Conservation (phyloP, 2,888 invertebrate genomes). For the Eristalis arbustorum region DNA sequence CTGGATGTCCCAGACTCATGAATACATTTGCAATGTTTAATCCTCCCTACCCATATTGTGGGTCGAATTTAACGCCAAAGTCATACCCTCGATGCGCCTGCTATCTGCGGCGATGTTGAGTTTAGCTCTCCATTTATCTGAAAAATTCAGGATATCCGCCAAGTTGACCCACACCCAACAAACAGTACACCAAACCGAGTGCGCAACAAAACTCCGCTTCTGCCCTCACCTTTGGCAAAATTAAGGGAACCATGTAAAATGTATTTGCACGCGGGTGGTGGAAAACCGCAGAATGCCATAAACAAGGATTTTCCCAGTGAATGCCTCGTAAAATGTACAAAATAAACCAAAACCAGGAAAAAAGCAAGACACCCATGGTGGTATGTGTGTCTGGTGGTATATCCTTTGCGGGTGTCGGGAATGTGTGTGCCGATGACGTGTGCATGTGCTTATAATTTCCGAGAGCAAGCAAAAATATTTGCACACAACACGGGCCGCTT, state of each 20-base stretch:
- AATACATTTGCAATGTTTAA: slow-evolving; percentile 66
- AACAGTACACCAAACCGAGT: slow-evolving; percentile 8
- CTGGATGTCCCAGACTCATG: slow-evolving; percentile 62
- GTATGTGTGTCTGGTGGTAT: not conserved
- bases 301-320: slow-evolving; percentile 67
- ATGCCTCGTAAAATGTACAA: slow-evolving; percentile 59
- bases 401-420: slow-evolving; percentile 45
- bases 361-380: not conserved
- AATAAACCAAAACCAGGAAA: slow-evolving; percentile 48
- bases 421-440: slow-evolving; percentile 64
- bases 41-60: slow-evolving; percentile 9
- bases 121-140: slow-evolving; percentile 45
- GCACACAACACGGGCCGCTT: slow-evolving; percentile 43
- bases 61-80: not conserved
- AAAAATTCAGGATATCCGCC: slow-evolving; percentile 65
- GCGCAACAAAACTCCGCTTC: slow-evolving; percentile 42
- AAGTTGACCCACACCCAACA: slow-evolving; percentile 59
- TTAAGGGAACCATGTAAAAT: slow-evolving; percentile 58
- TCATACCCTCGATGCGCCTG: not conserved
- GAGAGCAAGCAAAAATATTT: slow-evolving; percentile 48
- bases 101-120: slow-evolving; percentile 1
- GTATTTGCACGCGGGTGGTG: slow-evolving; percentile 58
- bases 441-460: slow-evolving; percentile 65
- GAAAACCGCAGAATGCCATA: slow-evolving; percentile 68
- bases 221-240: slow-evolving; percentile 61